Conservation (phyloP, 2,888 invertebrate species). For the Athalia circularis region DNA sequence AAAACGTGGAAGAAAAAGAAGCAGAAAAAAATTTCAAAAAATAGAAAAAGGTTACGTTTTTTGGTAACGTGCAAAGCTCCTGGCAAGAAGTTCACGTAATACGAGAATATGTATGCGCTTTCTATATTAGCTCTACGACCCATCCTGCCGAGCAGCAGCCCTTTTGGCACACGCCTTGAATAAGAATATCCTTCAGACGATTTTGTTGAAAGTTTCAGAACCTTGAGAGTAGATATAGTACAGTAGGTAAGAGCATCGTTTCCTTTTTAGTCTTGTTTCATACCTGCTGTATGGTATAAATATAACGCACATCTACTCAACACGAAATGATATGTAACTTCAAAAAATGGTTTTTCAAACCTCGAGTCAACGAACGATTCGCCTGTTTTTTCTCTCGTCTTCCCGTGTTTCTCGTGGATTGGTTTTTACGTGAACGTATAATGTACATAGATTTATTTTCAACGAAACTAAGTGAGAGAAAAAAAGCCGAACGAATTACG, state of each 20-base stretch:
- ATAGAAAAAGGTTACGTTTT: background rate
- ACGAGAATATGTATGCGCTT: slow-evolving; percentile 43
- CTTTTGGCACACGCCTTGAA: slow-evolving; percentile 41
- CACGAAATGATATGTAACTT: background rate
- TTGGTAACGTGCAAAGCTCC: slow-evolving; percentile 34
- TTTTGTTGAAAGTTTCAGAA: slow-evolving; percentile 39
- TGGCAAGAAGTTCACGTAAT: slow-evolving; percentile 33
- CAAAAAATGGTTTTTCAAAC: background rate
- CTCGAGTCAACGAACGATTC: too few relatives aligned
- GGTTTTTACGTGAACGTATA: too few relatives aligned
- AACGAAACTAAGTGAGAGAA: too few relatives aligned
- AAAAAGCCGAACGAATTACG: too few relatives aligned
- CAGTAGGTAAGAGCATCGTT: slow-evolving; percentile 22
- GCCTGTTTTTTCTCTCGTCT: too few relatives aligned
- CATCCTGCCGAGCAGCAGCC: slow-evolving; percentile 39
- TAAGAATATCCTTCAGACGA: slow-evolving; percentile 42
- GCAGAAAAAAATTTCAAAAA: background rate
- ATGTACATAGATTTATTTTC: too few relatives aligned
- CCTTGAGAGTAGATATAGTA: background rate
- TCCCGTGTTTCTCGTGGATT: too few relatives aligned
- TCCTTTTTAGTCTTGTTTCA: slow-evolving; percentile 18
- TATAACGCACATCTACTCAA: background rate
- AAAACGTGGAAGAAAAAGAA: background rate
- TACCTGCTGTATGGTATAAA: background rate
- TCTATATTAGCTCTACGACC: slow-evolving; percentile 44